Base-by-base conservation (phyloP, 2,888 invertebrate species). In the Agrotis ipsilon region DNA sequence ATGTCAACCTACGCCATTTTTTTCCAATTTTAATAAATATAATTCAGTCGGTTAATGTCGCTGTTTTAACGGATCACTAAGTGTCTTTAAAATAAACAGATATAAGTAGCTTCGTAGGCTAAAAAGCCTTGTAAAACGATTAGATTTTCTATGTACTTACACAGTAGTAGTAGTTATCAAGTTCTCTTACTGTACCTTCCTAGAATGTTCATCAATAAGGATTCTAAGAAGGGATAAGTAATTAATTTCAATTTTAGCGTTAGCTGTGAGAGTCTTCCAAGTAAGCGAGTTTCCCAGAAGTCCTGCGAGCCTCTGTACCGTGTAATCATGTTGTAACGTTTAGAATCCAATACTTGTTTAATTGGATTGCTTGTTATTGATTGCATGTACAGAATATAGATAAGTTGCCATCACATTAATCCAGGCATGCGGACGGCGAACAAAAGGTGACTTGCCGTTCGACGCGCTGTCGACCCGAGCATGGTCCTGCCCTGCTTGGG, bases 231-330 rank as follows among this genome's bases (percentile, higher is more conserved):
- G 48, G 32, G 19, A 19, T 57, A 74, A 49, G 45, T 74, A 57
- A 74, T 74, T 74, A 74, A 74, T 72, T 72, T 57, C 21, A 74
- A 57, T 65, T 74, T 57, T 58, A 75, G 65, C 74, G 43, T 63
- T 24, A 19, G 45, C 24, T 49, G 13, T 19, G 32, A 13, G 39
- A 61, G n/a, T 21, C 49, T 65, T 73, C 74, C 48, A 19, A 11
- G 27, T 73, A 63, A 57, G 18, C 19, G 24, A n/a, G 66, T 21
- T 75, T 72, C 75, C 45, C 11, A 45, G 72, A 75, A 72, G 19
- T 51, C 49, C 9, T 45, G n/a, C 45, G 21, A n/a, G 49, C 51
- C 7, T 43, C 54, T 18, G 54, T 49, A 18, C 48, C 21, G 32
- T 39, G 55, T 49, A 21, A 32, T 55, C 55, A 45, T 19, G 16